These are phyloP conservation scores for Rallus limicola DNA, from an alignment of 2,113 vertebrate species.

Conservation along the genomic window DNA sequence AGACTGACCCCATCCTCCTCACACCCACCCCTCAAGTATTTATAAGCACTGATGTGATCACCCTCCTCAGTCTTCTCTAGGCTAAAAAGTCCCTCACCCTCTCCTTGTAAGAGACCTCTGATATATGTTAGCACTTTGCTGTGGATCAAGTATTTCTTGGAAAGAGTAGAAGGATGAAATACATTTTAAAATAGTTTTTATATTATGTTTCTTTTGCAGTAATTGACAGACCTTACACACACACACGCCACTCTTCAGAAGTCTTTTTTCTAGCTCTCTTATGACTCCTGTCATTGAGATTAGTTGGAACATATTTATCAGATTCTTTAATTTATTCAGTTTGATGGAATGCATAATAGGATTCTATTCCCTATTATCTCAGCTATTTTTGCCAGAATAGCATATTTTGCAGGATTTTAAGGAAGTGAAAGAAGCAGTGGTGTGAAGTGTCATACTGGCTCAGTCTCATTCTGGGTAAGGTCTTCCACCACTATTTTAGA, in stretches of 20 bases:
- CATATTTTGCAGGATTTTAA: background rate
- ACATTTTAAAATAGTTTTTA: background rate
- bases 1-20: too few relatives aligned
- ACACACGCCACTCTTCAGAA: background rate
- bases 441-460: background rate
- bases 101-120: background rate
- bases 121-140: background rate
- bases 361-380: background rate
- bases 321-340: background rate
- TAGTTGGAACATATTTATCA: background rate
- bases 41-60: too few relatives aligned
- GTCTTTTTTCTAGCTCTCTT: background rate
- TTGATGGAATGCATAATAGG: background rate
- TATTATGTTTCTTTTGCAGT: background rate
- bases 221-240: accelerated
- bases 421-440: background rate
- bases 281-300: background rate
- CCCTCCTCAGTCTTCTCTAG: too few relatives aligned
- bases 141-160: background rate
- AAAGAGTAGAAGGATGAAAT: background rate
- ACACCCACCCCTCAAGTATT: too few relatives aligned
- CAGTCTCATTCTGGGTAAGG: background rate
- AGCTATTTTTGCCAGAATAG: background rate
- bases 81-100: too few relatives aligned
- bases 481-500: background rate